Conservation (phyloP, 2,113 vertebrate genomes). For the Anguilla rostrata region DNA sequence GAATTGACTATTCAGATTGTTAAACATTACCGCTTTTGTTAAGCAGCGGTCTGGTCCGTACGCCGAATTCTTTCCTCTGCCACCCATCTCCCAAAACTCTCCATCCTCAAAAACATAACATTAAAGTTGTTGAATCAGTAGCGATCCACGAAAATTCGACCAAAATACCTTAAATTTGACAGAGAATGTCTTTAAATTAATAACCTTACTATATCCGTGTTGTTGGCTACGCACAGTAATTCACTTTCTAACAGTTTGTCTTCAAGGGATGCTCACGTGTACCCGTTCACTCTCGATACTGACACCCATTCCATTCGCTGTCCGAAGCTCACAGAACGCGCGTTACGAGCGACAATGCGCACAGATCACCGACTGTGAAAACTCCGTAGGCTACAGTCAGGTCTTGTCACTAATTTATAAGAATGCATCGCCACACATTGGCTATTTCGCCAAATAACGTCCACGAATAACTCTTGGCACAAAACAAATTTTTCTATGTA, state of each 20-base stretch:
- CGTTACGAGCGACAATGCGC: not conserved
- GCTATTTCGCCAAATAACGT: not conserved
- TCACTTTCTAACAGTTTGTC: not conserved
- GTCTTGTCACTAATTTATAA: not conserved
- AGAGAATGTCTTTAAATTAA: not conserved
- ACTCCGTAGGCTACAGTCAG: not conserved
- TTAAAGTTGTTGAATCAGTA: not conserved
- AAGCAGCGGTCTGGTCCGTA: not conserved
- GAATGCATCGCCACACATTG: not conserved
- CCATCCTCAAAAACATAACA: not conserved
- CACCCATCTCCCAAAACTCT: not conserved
- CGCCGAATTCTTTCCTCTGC: not conserved
- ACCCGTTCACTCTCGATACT: not conserved
- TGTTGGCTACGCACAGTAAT: not conserved
- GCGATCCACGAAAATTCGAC: not conserved
- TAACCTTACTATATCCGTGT: not conserved
- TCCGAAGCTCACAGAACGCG: not conserved
- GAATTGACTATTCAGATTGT: not conserved
- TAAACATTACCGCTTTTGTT: not conserved
- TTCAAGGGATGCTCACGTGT: not conserved
- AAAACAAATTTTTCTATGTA: no score
- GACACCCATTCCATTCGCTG: not conserved
- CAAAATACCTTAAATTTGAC: not conserved
- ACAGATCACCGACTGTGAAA: not conserved
- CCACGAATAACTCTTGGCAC: not conserved